phyloP scores from a whole-genome alignment of 1,140 invertebrate species.

The Chrysopa pallens region DNA sequence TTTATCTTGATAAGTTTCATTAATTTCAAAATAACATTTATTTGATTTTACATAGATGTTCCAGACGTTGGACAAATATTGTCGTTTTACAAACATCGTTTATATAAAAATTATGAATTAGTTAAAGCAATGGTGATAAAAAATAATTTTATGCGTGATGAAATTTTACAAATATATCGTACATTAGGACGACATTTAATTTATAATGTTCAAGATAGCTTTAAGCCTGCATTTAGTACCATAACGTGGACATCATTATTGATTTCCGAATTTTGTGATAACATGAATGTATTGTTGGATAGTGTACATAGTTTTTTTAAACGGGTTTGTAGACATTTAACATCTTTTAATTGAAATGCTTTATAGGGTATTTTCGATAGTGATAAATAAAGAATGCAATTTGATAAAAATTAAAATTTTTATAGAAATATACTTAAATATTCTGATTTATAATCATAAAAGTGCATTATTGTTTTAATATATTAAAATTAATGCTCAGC shows the following conservation, averaged over 20 bases:
- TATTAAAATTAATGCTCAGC: too few relatives aligned
- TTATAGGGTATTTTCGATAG: too few relatives aligned
- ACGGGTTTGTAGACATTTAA: slow-evolving; percentile 30
- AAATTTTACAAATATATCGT: slow-evolving; percentile 42
- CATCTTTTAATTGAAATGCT: too few relatives aligned
- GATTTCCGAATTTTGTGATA: slow-evolving; percentile 40
- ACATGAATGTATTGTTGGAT: slow-evolving; percentile 34
- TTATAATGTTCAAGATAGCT: slow-evolving; percentile 43
- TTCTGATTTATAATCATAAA: too few relatives aligned
- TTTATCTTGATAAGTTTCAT: too few relatives aligned
- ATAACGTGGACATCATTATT: slow-evolving; percentile 67
- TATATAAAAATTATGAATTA: slow-evolving; percentile 34
- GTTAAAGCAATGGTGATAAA: slow-evolving; percentile 35
- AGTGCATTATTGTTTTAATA: too few relatives aligned
- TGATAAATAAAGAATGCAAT: too few relatives aligned
- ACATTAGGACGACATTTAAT: slow-evolving; percentile 48
- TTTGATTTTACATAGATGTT: slow-evolving; percentile 23
- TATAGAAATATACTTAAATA: too few relatives aligned
- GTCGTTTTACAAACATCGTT: slow-evolving; percentile 43
- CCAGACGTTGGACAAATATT: slow-evolving; percentile 45
- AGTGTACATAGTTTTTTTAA: slow-evolving; percentile 53
- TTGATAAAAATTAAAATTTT: too few relatives aligned
- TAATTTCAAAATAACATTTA: neutral
- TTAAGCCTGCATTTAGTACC: slow-evolving; percentile 56
- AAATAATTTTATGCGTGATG: slow-evolving; percentile 32